Evolutionary conservation across 1,140 invertebrate genomes (phyloP).

Genomic region (Belonocnema kinseyi): DNA sequence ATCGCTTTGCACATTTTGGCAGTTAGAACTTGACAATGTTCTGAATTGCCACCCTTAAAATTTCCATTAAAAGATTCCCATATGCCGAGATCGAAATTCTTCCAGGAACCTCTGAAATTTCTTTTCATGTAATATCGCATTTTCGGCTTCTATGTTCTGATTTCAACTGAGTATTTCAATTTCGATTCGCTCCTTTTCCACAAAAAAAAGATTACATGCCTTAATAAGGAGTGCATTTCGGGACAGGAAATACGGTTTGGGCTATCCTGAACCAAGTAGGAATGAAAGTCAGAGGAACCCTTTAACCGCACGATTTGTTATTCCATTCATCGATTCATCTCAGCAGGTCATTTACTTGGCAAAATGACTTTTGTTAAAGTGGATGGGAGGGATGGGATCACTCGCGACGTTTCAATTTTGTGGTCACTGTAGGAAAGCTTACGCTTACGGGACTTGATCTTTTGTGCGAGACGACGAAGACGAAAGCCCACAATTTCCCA

Average conservation of each 20-base stretch:
- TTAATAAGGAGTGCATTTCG: not conserved
- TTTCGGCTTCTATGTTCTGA: not conserved
- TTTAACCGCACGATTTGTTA: slow-evolving; percentile 27
- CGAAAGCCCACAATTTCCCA: slow-evolving; percentile 7
- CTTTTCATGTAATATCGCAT: not conserved
- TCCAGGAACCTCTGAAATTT: not conserved
- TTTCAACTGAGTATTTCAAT: slow-evolving; percentile 4
- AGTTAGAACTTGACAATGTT: no score
- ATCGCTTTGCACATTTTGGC: no score
- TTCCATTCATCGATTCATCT: not conserved
- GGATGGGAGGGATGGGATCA: slow-evolving; percentile 4
- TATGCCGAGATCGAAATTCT: not conserved
- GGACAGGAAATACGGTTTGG: not conserved
- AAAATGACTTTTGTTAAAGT: slow-evolving; percentile 13
- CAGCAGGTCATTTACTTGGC: slow-evolving; percentile 1
- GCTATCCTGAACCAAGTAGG: not conserved
- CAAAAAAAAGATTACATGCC: not conserved
- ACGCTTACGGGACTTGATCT: not conserved
- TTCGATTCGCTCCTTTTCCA: slow-evolving; percentile 19
- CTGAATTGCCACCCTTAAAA: no score
- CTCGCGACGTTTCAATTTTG: slow-evolving; percentile 29
- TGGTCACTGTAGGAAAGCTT: not conserved
- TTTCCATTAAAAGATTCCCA: no score
- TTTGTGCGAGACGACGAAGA: not conserved
- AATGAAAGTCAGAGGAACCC: slow-evolving; percentile 13